These are phyloP conservation scores for Mus pahari DNA, from an alignment of 2,113 vertebrate genomes.

Conservation along the genomic window DNA sequence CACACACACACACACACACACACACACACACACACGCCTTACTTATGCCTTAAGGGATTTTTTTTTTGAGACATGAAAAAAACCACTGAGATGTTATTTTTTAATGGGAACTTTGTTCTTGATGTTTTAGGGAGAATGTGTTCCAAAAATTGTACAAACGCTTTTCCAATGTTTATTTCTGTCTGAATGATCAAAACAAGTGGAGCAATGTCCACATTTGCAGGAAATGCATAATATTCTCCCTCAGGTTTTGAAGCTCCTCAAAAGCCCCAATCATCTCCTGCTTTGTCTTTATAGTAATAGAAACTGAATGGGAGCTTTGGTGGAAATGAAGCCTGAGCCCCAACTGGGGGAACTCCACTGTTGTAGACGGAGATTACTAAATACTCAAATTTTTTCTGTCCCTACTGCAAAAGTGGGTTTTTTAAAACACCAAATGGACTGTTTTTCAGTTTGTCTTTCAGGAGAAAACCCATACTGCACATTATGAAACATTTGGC, in stretches of 20 bases:
- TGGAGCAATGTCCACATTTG: neutral
- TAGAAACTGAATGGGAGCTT: neutral
- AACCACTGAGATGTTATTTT: neutral
- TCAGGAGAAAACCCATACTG: neutral
- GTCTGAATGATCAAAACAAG: slow-evolving; percentile 5
- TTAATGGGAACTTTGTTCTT: neutral
- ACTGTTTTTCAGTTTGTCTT: slow-evolving; percentile 43
- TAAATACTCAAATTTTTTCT: neutral
- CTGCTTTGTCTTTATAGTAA: slow-evolving; percentile 32
- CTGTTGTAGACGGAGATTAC: neutral
- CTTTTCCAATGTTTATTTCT: slow-evolving; percentile 28
- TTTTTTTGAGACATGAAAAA: neutral
- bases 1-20: too few species aligned
- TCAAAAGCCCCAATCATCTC: neutral
- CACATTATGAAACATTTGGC: neutral
- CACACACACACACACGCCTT: neutral
- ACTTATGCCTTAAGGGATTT: neutral
- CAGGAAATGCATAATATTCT: slow-evolving; percentile 9
- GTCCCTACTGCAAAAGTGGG: neutral
- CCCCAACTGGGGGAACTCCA: neutral
- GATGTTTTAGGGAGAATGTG: neutral
- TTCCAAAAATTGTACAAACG: slow-evolving; percentile 21
- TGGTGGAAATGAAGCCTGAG: neutral
- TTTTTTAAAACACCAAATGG: slow-evolving; percentile 26
- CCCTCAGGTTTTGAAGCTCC: slow-evolving; percentile 39